These are phyloP conservation scores for Sabellastarte sp. DNA, from an alignment of 2,888 invertebrate genomes.

Conservation along the genomic window DNA sequence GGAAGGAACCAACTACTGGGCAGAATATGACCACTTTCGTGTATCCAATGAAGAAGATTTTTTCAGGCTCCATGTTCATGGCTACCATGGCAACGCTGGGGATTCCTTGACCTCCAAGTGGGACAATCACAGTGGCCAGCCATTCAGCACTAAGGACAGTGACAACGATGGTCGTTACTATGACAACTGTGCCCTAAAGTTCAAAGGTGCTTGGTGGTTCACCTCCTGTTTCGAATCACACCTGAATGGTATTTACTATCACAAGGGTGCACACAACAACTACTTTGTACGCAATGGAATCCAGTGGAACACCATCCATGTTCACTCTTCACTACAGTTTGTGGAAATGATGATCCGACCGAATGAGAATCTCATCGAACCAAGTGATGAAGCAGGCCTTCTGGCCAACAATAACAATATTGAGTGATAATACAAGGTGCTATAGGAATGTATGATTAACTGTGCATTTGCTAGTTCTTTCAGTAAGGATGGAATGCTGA, in stretches of 20 bases:
- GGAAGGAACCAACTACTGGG: constrained; percentile 78
- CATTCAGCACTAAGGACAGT: constrained; percentile 84
- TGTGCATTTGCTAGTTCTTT: too few relatives aligned
- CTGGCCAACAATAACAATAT: too few relatives aligned
- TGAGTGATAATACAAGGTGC: too few relatives aligned
- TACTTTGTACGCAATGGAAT: constrained; percentile 54
- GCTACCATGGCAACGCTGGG: constrained; percentile 82
- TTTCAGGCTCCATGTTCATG: constrained; percentile 73
- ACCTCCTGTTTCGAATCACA: constrained; percentile 55
- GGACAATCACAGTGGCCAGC: constrained; percentile 84
- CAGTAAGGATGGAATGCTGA: too few relatives aligned
- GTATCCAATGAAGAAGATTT: constrained; percentile 71
- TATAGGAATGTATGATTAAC: too few relatives aligned
- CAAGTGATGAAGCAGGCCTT: too few relatives aligned
- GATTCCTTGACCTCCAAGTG: constrained; percentile 70
- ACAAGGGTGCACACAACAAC: constrained; percentile 49
- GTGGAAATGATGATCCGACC: constrained; percentile 54
- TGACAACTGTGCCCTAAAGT: constrained; percentile 55
- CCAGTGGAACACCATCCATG: constrained; percentile 56
- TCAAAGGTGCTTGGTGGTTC: constrained; percentile 58
- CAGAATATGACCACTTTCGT: constrained; percentile 75
- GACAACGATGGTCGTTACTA: constrained; percentile 73
- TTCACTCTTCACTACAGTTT: constrained; percentile 49
- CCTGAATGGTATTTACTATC: constrained; percentile 55
- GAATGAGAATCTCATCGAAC: constrained; percentile 1